Evolutionary conservation across 2,113 vertebrate genomes (phyloP).

Genomic region (Lates calcarifer): DNA sequence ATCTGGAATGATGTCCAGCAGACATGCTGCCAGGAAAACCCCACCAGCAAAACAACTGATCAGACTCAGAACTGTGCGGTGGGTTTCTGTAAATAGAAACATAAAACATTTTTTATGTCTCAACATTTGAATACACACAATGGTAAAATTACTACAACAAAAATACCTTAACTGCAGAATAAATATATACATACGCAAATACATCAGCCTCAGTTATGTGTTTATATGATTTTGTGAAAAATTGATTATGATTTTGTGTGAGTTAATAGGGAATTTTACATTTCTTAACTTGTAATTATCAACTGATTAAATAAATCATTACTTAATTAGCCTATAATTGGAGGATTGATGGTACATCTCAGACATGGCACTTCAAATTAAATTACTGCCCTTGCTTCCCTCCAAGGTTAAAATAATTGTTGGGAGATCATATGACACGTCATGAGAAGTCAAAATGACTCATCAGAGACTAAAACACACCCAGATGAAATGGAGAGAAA

Average conservation of each 20-base stretch:
- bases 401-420: not conserved
- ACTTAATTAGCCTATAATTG: not conserved
- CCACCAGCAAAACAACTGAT: constrained; percentile 89
- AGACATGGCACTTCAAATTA: not conserved
- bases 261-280: not conserved
- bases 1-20: constrained; percentile 90
- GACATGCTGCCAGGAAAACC: constrained; percentile 88
- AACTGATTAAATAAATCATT: not conserved
- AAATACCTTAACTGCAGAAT: not conserved
- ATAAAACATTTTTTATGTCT: not conserved
- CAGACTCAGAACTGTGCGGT: constrained; percentile 81
- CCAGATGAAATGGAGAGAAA: not conserved
- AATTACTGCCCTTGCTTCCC: not conserved
- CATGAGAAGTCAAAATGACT: constrained; percentile 5
- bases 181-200: not conserved
- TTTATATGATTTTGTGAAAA: not conserved
- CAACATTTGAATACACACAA: not conserved
- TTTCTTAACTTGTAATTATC: not conserved
- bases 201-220: not conserved
- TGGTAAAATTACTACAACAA: not conserved
- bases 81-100: constrained; percentile 69
- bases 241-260: not conserved
- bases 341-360: not conserved
- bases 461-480: not conserved
- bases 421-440: constrained; percentile 26